Base-by-base conservation (phyloP, 2,888 invertebrate genomes). In the Salpingus planirostris region DNA sequence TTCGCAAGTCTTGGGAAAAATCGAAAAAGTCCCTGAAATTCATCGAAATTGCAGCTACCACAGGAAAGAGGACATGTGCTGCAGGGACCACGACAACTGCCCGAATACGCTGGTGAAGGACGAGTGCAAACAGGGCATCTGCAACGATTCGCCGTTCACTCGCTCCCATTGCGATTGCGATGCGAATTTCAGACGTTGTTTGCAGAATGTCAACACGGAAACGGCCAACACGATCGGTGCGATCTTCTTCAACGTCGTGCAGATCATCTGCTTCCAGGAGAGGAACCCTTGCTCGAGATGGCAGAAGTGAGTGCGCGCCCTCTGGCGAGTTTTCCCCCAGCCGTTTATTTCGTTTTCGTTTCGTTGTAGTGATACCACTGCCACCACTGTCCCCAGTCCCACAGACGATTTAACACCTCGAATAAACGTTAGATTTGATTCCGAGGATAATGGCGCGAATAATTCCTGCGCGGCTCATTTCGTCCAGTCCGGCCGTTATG, bases 81-180 rank as follows among this genome's bases (percentile, higher is more conserved):
- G 84, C 49, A 67, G 82, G 12, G 79, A 78, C 36, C 83, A 84
- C 57, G 83, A 84, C 54, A 70, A 75, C 46, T 84, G 84, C 44
- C 75, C 78, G 1, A 66, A 71, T 44, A 70, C 8, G 2, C 65
- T 84, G 21, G 58, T 61, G 15, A 69, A 73, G 2, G 74, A 76
- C 11, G 69, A 76, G 44, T 77, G 76, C 42, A 68, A 70, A 27
- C 71, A 74, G 36, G 74, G 78, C 1, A 67, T 81, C 14, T 82
- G 80, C 59, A 85, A 85, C 57, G 68, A 68, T 14, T 76, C 79
- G 3, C 72, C 74, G 2, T 78, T 76, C 54, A 80, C 80, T 1
- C 71, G 80, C 32, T 79, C 80, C 1, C 80, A 82, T 50, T 85
- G 84, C 53, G 78, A 79, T 47, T 85, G 85, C 50, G 84, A 85